A percentile compares a stretch with the other conserved stretches of the same genome.
phyloP scores from a whole-genome alignment of 2,888 invertebrate species.

The Lasioglossum oenotherae region DNA sequence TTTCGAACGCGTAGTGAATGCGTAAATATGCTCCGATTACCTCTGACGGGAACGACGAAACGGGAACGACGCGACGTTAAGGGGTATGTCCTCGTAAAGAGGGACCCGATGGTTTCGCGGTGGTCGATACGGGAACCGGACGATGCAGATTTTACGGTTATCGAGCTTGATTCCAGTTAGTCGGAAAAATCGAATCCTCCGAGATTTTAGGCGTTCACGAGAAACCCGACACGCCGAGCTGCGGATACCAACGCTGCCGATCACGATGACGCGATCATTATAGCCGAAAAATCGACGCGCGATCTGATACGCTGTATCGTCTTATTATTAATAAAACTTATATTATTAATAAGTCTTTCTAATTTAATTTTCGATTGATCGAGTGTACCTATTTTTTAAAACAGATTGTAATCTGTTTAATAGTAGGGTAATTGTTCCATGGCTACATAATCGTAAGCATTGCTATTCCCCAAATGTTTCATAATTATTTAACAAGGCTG shows the following conservation, averaged over 20 bases:
- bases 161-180: conserved; percentile 22
- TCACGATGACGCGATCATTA: neutral
- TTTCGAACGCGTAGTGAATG: neutral
- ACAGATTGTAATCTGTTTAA: no score
- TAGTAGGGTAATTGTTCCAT: no score
- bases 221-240: conserved; percentile 19
- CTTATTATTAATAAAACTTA: no score
- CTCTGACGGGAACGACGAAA: conserved; percentile 6
- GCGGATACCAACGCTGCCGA: neutral
- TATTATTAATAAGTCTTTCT: no score
- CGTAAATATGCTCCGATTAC: conserved; percentile 44
- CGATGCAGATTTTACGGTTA: conserved; percentile 39
- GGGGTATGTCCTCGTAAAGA: conserved; percentile 38
- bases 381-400: no score
- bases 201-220: conserved; percentile 21
- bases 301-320: neutral
- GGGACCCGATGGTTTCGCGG: conserved; percentile 4
- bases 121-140: conserved; percentile 35
- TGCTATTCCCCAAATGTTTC: no score
- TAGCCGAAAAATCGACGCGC: neutral
- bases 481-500: no score
- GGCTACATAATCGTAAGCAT: no score
- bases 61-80: conserved; percentile 29
- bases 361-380: no score
- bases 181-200: conserved; percentile 14